Evolutionary conservation across 2,888 invertebrate species (phyloP), one percentile per base, ranked within the genome.

Genomic region (Leptopilina myrica): DNA sequence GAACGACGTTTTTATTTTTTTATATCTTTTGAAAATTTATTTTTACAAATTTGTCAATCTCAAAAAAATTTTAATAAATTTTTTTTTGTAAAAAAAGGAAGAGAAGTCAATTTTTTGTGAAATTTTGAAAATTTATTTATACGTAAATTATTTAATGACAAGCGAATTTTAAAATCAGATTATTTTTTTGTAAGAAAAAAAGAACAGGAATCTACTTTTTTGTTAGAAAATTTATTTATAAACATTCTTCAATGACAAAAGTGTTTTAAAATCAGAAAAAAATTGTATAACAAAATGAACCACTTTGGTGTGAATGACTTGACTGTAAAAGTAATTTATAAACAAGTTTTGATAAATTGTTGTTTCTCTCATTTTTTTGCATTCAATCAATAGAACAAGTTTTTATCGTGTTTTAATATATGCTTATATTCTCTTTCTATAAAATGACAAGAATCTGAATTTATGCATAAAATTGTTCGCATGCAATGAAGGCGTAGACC

Each of bases 371-470:
- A 8, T 33, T 56, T 73, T 5, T n/a, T 33, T 73, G 73, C 73
- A 56, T 73, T 56, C 15, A 56, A 40, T 73, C 11, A 56, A 73
- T n/a, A 56, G 33, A 73, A 73, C 73, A 56, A 73, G 73, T 73
- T 56, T 73, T 26, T 20, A 33, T 14, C 4, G 7, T 3, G 7
- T 56, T 66, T 33, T 73, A 33, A 33, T 67, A 33, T 73, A 56
- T 56, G 33, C 53, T 73, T 26, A 53, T 69, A 49, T 69, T 26
- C 26, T 46, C 15, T 67, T 33, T 73, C 62, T 53, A 43, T 43
- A 43, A 53, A 40, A 73, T 56, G 73, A 56, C 33, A 73, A 26
- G 53, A 69, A 56, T 33, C 53, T 56, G 8, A 56, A 53, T 33
- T 33, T 64, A 53, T 53, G 14, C 26, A 69, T 67, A 40, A 26